Evolutionary conservation across 1,140 invertebrate species (phyloP).

Genomic region (Papilio helenus): DNA sequence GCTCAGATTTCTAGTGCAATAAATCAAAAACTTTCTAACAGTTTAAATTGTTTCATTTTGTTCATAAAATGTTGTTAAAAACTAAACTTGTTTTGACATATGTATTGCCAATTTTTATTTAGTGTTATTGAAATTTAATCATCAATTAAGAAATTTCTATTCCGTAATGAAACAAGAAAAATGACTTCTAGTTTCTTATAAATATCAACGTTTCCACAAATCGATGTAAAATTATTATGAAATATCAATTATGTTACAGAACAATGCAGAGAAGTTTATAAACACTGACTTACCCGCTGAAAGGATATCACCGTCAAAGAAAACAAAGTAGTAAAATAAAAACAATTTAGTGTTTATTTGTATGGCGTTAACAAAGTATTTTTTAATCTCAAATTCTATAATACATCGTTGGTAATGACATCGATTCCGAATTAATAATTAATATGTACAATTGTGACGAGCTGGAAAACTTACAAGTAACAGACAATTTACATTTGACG

Average conservation of each 20-base stretch:
- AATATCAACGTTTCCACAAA: neutral
- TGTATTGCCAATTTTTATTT: neutral
- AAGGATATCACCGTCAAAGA: constrained; percentile 48
- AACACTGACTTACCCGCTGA: neutral
- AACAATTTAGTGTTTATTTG: constrained; percentile 80
- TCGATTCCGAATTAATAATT: constrained; percentile 71
- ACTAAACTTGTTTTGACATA: neutral
- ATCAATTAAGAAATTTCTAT: neutral
- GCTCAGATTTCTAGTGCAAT: neutral
- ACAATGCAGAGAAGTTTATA: neutral
- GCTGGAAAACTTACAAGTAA: constrained; percentile 67
- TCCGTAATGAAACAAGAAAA: neutral
- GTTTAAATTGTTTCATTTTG: neutral
- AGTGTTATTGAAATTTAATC: neutral
- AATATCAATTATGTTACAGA: neutral
- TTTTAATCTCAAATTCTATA: constrained; percentile 65
- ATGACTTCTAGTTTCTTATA: neutral
- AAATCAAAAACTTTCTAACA: constrained; percentile 10
- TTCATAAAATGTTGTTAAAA: neutral
- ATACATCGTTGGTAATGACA: constrained; percentile 81
- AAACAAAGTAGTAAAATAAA: constrained; percentile 79
- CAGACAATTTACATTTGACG: constrained; percentile 68
- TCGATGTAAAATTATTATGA: neutral
- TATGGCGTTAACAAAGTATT: constrained; percentile 80
- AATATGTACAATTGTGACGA: constrained; percentile 73